These are phyloP conservation scores for Bombyx mandarina DNA, from an alignment of 1,140 invertebrate genomes.

Conservation along the genomic window DNA sequence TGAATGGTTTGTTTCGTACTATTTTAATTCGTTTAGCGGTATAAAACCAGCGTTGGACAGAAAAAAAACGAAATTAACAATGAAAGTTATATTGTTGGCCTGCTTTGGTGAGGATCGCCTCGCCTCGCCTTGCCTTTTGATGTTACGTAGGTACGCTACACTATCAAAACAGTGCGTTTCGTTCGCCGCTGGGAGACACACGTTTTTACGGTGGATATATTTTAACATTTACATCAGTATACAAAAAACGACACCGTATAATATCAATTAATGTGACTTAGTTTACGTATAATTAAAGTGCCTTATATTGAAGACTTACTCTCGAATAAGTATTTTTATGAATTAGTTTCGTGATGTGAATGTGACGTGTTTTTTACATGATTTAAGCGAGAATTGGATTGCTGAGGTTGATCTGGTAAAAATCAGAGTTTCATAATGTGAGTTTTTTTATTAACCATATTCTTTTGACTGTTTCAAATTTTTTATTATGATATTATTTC, in stretches of 20 bases:
- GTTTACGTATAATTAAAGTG: constrained; percentile 4
- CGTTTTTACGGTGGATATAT: constrained; percentile 10
- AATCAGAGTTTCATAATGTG: constrained; percentile 22
- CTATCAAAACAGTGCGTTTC: constrained; percentile 60
- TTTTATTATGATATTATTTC: no score
- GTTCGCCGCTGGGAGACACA: constrained; percentile 27
- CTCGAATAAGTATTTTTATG: background rate
- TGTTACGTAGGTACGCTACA: constrained; percentile 43
- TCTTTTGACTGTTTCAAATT: no score
- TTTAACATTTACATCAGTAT: no score
- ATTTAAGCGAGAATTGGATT: constrained; percentile 25
- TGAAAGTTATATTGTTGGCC: constrained; percentile 26
- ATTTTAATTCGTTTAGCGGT: background rate
- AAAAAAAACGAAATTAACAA: constrained; percentile 15
- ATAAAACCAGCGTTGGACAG: constrained; percentile 20
- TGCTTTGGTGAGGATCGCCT: constrained; percentile 36
- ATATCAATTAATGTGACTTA: no score
- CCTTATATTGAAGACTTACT: constrained; percentile 6
- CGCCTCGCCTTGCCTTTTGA: constrained; percentile 39
- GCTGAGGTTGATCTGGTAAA: constrained; percentile 20
- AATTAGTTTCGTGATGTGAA: constrained; percentile 24
- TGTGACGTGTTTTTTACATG: constrained; percentile 16
- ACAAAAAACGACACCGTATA: no score
- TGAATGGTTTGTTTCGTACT: background rate
- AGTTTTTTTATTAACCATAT: constrained; percentile 8